Percentiles rank a stretch among this genome's conserved stretches.
Conservation (phyloP, 2,113 vertebrate genomes). For the Lepidiolamprologus cunningtoni region DNA sequence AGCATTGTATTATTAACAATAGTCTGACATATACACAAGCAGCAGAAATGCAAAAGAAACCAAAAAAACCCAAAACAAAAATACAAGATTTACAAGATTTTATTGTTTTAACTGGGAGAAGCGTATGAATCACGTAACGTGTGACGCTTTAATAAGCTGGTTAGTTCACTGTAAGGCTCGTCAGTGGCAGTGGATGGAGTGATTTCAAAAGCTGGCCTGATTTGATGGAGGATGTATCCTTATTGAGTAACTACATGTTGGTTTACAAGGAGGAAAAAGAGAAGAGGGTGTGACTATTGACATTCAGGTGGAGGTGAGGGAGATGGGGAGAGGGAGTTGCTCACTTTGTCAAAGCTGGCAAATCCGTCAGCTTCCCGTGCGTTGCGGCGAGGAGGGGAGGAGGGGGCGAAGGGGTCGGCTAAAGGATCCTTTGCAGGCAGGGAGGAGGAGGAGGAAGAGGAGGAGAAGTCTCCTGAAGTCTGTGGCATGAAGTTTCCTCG, state of each 20-base stretch:
- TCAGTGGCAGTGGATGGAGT: constrained; percentile 56
- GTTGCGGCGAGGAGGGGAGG: constrained; percentile 79
- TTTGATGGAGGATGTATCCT: not conserved
- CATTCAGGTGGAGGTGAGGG: constrained; percentile 59
- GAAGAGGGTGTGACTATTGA: constrained; percentile 43
- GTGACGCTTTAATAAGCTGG: not conserved
- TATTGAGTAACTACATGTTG: not conserved
- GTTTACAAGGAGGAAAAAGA: not conserved
- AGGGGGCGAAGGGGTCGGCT: constrained; percentile 86
- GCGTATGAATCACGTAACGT: not conserved
- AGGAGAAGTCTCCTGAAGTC: constrained; percentile 77
- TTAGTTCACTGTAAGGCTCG: not conserved
- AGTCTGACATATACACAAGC: constrained; percentile 2
- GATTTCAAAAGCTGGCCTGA: constrained; percentile 16
- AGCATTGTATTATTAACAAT: not conserved
- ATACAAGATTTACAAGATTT: not conserved
- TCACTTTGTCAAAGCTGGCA: constrained; percentile 99
- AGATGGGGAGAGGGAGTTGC: constrained; percentile 72
- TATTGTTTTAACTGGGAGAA: not conserved
- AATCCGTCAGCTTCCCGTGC: constrained; percentile 83
- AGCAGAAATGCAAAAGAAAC: not conserved
- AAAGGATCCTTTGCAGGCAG: constrained; percentile 86
- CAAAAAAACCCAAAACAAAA: not conserved
- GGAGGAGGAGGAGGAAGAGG: constrained; percentile 72
- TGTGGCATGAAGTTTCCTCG: constrained; percentile 85